These are phyloP conservation scores for Brachypteracias leptosomus DNA, from an alignment of 2,113 vertebrate species.

Conservation along the genomic window DNA sequence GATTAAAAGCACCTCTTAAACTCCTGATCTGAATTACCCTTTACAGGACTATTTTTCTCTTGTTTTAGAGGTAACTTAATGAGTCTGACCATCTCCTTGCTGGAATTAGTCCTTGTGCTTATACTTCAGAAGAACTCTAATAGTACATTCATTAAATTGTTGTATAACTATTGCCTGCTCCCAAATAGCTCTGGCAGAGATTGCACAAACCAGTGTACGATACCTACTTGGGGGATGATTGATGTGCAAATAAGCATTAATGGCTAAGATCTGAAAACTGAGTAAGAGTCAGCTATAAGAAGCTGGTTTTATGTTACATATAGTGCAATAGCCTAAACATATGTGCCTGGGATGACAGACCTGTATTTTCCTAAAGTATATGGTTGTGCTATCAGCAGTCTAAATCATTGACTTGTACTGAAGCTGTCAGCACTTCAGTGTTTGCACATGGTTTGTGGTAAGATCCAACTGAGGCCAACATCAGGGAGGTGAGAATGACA, in stretches of 20 bases:
- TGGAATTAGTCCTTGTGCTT: not conserved
- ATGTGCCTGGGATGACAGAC: not conserved
- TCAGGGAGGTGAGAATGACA: constrained; percentile 12
- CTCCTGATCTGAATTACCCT: not conserved
- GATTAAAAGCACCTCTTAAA: constrained; percentile 20
- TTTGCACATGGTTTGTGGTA: constrained; percentile 10
- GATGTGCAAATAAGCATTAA: not conserved
- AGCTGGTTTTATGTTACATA: not conserved
- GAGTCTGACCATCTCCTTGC: not conserved
- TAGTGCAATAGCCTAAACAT: not conserved
- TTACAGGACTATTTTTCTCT: not conserved
- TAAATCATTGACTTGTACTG: not conserved
- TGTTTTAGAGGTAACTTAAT: not conserved
- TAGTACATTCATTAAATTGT: not conserved
- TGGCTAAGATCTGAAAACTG: not conserved
- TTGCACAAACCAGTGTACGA: not conserved
- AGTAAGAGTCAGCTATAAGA: not conserved
- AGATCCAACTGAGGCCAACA: not conserved
- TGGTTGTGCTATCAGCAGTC: not conserved
- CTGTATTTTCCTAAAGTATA: not conserved
- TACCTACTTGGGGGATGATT: not conserved
- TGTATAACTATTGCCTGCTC: not conserved
- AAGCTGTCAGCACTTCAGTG: constrained; percentile 28
- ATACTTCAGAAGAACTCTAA: not conserved
- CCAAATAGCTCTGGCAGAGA: not conserved